Conservation (phyloP, 2,113 vertebrate species). For the Laticauda colubrina region DNA sequence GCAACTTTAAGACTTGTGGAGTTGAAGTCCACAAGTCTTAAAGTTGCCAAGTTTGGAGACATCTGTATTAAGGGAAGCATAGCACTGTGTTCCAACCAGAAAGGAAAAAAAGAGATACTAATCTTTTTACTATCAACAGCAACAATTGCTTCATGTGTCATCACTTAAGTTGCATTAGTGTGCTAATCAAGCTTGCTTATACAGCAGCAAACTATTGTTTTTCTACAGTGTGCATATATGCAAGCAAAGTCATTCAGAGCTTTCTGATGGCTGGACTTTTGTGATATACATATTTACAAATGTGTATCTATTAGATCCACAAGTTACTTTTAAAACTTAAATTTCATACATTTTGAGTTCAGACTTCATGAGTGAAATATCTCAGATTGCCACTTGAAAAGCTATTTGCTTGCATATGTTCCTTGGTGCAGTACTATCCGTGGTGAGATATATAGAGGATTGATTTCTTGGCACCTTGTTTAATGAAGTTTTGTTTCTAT, state of each 20-base stretch:
- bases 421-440: not conserved
- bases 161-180: not conserved
- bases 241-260: not conserved
- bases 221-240: not conserved
- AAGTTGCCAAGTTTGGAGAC: too few relatives aligned
- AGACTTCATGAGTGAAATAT: not conserved
- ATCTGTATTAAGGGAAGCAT: not conserved
- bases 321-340: not conserved
- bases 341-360: not conserved
- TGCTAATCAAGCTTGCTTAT: not conserved
- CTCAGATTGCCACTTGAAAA: not conserved
- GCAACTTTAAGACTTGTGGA: too few relatives aligned
- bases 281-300: not conserved
- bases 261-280: not conserved
- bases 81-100: not conserved
- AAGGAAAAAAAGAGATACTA: not conserved
- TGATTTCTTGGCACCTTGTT: not conserved
- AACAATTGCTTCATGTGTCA: not conserved
- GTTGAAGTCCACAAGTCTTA: too few relatives aligned
- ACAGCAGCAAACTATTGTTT: not conserved
- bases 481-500: not conserved
- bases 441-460: not conserved
- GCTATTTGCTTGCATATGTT: not conserved
- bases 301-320: not conserved
- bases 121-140: not conserved